phyloP scores from a whole-genome alignment of 1,140 invertebrate genomes.

The Chlorops oryzae region DNA sequence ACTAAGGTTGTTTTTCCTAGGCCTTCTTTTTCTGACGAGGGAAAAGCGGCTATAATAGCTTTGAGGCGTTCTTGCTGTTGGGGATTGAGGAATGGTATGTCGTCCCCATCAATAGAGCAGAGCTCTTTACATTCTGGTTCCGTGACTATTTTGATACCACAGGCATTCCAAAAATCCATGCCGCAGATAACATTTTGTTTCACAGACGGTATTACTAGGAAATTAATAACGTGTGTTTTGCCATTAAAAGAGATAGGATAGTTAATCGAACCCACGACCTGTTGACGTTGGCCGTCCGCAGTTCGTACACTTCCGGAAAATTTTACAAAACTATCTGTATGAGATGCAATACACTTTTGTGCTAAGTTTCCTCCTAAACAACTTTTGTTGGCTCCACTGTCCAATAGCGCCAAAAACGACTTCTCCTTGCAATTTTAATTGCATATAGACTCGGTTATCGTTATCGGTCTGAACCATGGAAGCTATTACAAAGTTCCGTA shows the following conservation, averaged over 20 bases:
- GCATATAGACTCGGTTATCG: too few relatives aligned
- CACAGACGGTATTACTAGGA: neutral
- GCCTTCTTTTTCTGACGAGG: neutral
- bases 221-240: neutral
- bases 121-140: too few relatives aligned
- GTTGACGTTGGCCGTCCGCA: neutral
- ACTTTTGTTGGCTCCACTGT: constrained; percentile 1
- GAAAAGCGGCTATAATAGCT: neutral
- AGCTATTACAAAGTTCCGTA: too few relatives aligned
- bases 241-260: neutral
- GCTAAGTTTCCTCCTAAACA: neutral
- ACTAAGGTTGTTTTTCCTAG: too few relatives aligned
- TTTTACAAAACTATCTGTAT: neutral
- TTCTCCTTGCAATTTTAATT: too few relatives aligned
- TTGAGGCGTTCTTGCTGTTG: neutral
- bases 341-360: neutral
- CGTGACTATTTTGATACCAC: too few relatives aligned
- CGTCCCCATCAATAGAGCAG: too few relatives aligned
- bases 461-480: too few relatives aligned
- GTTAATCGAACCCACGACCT: too few relatives aligned
- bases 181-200: neutral
- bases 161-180: constrained; percentile 1
- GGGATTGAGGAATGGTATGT: too few relatives aligned
- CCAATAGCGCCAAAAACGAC: too few relatives aligned
- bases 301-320: neutral